Base-by-base conservation (phyloP, 2,113 vertebrate species). In the Brevimyrus niger region DNA sequence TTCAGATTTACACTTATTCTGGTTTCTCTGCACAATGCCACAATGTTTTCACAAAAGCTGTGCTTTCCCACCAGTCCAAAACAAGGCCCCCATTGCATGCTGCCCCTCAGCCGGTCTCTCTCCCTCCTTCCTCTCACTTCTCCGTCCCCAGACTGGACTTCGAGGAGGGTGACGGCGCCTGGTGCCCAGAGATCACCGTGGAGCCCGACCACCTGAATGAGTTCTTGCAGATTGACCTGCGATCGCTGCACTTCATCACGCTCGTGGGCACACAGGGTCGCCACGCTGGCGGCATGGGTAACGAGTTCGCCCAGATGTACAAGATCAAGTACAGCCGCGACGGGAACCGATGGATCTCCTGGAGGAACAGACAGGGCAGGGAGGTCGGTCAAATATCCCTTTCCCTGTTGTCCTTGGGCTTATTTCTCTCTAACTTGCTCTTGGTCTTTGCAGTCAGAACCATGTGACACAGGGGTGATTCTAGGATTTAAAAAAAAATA, bases 311-410 rank as follows among this genome's bases (percentile, higher is more conserved):
- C 47, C 98, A 98, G 90, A 98, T 97, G 97, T 99, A 98, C 94
- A 98, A 98, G 93, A 97, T 99, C 90, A 99, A 97, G 91, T 99
- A 99, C 93, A 99, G 98, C 88, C 96, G 98, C 0, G 98, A 99
- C 2, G 98, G 98, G 50, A 97, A 96, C 11, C 98, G 98, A 55
- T 99, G 98, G 98, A 98, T 99, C 92, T 97, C 98, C 9, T 99
- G 98, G 98, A 95, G 96, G 87, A 99, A 98, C 92, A 95, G 97
- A 27, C 97, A 97, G 0, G 97, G 98, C 88, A 97, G 96, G 88
- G 97, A 99, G 97, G 98, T 93, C 27, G 50, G 35, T 69, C 3
- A 8, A 0, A 9, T 13, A 47, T 84, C 82, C 3, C 17, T 47
- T 47, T 21, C 3, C 44, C 38, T 19, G 31, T 44, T 42, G 73